Evolutionary conservation across 2,888 invertebrate genomes (phyloP).

Genomic region (Ormyrus pomaceus): DNA sequence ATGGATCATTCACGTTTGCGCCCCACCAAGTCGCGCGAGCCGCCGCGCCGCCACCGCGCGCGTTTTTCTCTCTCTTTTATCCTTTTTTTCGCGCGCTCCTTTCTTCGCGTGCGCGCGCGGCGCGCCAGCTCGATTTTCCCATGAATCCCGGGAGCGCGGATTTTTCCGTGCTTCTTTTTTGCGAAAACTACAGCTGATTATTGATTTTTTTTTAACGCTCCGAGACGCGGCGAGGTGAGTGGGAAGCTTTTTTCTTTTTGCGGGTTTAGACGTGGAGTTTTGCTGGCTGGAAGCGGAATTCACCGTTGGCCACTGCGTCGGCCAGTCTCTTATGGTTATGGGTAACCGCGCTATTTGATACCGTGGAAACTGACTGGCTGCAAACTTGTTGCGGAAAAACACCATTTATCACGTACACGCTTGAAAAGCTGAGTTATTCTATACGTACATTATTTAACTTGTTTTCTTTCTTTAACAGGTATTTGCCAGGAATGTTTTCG

Average conservation of each 20-base stretch:
- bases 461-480: too few species aligned
- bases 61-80: conserved; percentile 32
- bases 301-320: background rate
- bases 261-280: background rate
- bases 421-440: too few species aligned
- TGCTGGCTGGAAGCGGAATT: background rate
- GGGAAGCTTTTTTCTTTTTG: background rate
- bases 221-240: too few species aligned
- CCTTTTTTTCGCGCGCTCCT: conserved; percentile 4
- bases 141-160: conserved; percentile 23
- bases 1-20: conserved; percentile 73
- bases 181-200: too few species aligned
- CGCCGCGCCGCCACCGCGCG: background rate
- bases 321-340: too few species aligned
- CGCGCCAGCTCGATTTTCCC: conserved; percentile 38
- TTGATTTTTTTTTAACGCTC: too few species aligned
- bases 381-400: too few species aligned
- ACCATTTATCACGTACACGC: too few species aligned
- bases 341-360: conserved; percentile 16
- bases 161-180: background rate
- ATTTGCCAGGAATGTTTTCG: too few species aligned
- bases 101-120: background rate
- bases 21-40: conserved; percentile 63
- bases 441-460: too few species aligned
- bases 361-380: background rate